These are phyloP conservation scores for Mus spretus DNA, from an alignment of 2,797 vertebrate genomes.

Conservation along the genomic window DNA sequence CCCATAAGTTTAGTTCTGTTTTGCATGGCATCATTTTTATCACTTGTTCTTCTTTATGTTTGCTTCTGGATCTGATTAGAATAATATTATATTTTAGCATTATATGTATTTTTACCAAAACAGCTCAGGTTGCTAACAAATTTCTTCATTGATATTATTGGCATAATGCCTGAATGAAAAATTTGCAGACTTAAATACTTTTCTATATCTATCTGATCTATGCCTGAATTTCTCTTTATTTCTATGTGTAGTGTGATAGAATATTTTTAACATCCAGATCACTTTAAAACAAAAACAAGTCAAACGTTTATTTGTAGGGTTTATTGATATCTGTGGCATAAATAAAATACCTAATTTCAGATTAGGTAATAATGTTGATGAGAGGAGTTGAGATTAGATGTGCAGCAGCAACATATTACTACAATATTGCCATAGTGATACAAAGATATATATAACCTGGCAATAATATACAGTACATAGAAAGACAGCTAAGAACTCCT, in stretches of 20 bases:
- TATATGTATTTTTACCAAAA: background rate
- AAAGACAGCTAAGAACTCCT: background rate
- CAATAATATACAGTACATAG: background rate
- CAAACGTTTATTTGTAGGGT: background rate
- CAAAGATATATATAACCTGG: background rate
- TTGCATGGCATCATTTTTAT: background rate
- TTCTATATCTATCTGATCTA: background rate
- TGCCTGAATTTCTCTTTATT: background rate
- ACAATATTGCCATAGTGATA: background rate
- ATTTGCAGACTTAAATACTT: background rate
- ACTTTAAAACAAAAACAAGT: background rate
- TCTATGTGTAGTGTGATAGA: background rate
- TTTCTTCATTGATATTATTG: conserved; percentile 16
- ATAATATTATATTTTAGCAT: background rate
- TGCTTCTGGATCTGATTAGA: conserved; percentile 24
- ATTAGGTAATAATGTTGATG: background rate
- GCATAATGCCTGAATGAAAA: background rate
- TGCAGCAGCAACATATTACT: background rate
- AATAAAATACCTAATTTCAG: conserved; percentile 12
- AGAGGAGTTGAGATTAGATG: background rate
- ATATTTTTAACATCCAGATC: background rate
- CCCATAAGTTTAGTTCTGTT: background rate
- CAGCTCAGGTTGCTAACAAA: background rate
- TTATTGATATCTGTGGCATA: background rate
- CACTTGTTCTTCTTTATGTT: background rate